Base-by-base conservation (phyloP, 1,140 invertebrate species). In the Drosophila virilis region DNA sequence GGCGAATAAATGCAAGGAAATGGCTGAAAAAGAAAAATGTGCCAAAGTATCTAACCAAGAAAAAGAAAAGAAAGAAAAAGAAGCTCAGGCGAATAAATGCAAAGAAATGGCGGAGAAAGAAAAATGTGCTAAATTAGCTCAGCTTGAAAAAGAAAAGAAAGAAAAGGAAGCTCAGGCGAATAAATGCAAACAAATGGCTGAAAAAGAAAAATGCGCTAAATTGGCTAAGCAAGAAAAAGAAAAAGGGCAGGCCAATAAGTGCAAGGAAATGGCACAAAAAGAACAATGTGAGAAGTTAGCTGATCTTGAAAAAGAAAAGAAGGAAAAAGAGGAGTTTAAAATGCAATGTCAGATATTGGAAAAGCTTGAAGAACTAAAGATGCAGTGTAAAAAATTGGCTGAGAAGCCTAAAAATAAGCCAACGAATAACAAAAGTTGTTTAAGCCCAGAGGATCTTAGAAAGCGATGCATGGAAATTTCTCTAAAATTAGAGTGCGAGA, bases 201-300 rank as follows among this genome's bases (percentile, higher is more conserved):
- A 28, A 28, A 28, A 61, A 62, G 32, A 54, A 55, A 17, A 22
- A 28, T 28, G 22, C 4, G 22, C 40, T 8, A 51, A 68, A 55
- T n/a, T 45, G 13, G 67, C 54, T 9, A 13, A 75, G 22, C 15
- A 54, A 52, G 40, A 66, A 12, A 59, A 59, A 22, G 13, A 5
- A 13, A 43, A 43, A 42, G 12, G 40, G 6, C 12, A 43, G 13
- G 32, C 0, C 54, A 35, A 28, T 5, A 28, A 28, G 4, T 28
- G 22, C 22, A 28, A 28, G 4, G 22, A 28, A 28, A 28, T 28
- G 22, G 22, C 22, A 4, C 4, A 28, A 28, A 28, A 28, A 28
- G 22, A 28, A 28, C 3, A 28, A 28, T 28, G 22, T 28, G 22
- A 22, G 1, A 69, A 61, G 13, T 10, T 65, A 33, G 52, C 22